Conservation (phyloP, 2,797 vertebrate genomes). For the Geotrypetes seraphini region DNA sequence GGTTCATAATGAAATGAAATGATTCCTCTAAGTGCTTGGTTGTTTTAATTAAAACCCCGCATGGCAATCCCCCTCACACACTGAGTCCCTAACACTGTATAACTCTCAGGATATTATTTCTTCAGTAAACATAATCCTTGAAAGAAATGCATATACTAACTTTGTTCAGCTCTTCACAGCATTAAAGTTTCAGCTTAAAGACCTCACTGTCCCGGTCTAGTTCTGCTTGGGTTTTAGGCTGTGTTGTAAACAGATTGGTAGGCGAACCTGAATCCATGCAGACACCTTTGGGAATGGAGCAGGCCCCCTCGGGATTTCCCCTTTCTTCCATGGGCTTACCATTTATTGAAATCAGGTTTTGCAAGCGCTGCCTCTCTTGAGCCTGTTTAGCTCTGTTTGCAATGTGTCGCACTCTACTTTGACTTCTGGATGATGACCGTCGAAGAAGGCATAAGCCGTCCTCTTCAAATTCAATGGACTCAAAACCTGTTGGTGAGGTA, state of each 20-base stretch:
- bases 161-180: slow-evolving; percentile 12
- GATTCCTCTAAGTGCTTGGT: too few relatives aligned
- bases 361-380: slow-evolving; percentile 76
- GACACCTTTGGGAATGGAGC: slow-evolving; percentile 59
- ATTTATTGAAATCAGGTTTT: slow-evolving; percentile 40
- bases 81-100: too few relatives aligned
- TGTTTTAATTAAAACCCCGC: too few relatives aligned
- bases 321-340: slow-evolving; percentile 73
- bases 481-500: slow-evolving; percentile 43
- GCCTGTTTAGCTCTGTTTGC: slow-evolving; percentile 83
- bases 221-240: slow-evolving; percentile 28
- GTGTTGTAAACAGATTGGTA: slow-evolving; percentile 34
- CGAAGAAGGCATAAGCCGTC: slow-evolving; percentile 53
- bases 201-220: slow-evolving; percentile 50
- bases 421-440: slow-evolving; percentile 80
- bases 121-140: too few relatives aligned
- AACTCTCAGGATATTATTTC: too few relatives aligned
- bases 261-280: slow-evolving; percentile 51
- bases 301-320: slow-evolving; percentile 84
- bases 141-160: slow-evolving; percentile 21
- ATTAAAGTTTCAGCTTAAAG: slow-evolving; percentile 67
- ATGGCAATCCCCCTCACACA: too few relatives aligned
- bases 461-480: slow-evolving; percentile 15
- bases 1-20: too few relatives aligned
- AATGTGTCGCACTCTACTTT: slow-evolving; percentile 84